phyloP scores from a whole-genome alignment of 2,888 invertebrate genomes.

The Lasioglossum vierecki region DNA sequence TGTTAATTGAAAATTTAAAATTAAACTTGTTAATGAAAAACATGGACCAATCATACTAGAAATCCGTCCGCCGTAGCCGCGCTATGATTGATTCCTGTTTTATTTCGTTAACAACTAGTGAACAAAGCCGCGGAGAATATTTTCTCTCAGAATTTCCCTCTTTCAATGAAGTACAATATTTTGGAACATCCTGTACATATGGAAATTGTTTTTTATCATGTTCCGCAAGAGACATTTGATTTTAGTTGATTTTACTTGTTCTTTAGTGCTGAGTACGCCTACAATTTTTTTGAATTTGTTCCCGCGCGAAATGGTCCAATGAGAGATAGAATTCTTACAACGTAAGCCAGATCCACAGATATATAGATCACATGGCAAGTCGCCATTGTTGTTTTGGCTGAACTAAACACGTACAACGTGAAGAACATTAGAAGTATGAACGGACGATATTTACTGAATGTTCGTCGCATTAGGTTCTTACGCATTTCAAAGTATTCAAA shows the following conservation, averaged over 20 bases:
- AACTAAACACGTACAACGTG: not conserved
- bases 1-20: too few species aligned
- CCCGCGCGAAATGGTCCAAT: not conserved
- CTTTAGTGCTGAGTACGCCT: not conserved
- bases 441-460: constrained; percentile 17
- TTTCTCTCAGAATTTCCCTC: too few species aligned
- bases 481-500: constrained; percentile 19
- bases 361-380: not conserved
- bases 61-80: too few species aligned
- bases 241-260: not conserved
- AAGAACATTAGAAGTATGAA: constrained; percentile 16
- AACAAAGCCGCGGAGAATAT: too few species aligned
- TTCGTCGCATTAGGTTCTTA: constrained; percentile 19
- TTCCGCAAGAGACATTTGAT: not conserved
- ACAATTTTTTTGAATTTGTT: not conserved
- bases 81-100: too few species aligned
- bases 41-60: not conserved
- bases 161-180: not conserved
- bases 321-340: not conserved
- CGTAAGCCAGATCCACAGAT: not conserved
- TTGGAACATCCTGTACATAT: not conserved
- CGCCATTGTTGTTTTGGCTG: not conserved
- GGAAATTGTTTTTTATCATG: not conserved
- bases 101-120: too few species aligned
- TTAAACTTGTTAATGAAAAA: not conserved